Evolutionary conservation across 2,797 vertebrate species (phyloP), one percentile per base, ranked within the genome.

Genomic region (Phoeniculus purpureus): DNA sequence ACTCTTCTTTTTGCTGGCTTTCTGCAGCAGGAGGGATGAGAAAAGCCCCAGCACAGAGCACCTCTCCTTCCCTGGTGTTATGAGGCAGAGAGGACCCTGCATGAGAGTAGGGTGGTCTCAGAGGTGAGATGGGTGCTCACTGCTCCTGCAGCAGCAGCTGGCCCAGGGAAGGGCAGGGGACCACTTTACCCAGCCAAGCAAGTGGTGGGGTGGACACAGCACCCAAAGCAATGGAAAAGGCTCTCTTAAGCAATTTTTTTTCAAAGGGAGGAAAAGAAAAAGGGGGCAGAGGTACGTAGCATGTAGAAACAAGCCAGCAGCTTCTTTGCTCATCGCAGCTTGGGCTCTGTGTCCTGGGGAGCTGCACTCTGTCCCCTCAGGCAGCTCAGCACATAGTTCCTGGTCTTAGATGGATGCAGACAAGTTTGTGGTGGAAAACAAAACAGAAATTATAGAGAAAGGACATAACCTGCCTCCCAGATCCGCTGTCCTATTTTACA

Each of bases 91-190:
- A 16, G 25, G 52, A 34, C 4, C 34, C 31, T 4, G 43, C 7
- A 2, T 0, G 6, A 76, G 43, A 75, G 54, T 55, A 43, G 65
- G 0, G 0, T 4, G 48, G 31, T 20, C 55, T 31, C 0, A 0
- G 40, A 15, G 12, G 3, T 3, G 12, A 5, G 40, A 18, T 8
- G 4, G 7, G 50, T 2, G 1, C 17, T 15, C 27, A 17, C 22
- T 7, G 67, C 29, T 67, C 59, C 8, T 1, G 51, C n/a, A 59
- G 76, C 79, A 55, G 40, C 65, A 32, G 45, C 27, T 51, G 67
- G 67, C 58, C 56, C 3, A 4, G 6, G 25, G 27, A 64, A 56
- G 45, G 25, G 32, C 68, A 58, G 32, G 45, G 8, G 19, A 18
- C 3, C 60, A 17, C 67, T 50, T 70, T 68, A 34, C 26, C 81